Evolutionary conservation across 2,113 vertebrate species (phyloP), one percentile per base, ranked within the genome.

Genomic region (Orientallactaga bullata): DNA sequence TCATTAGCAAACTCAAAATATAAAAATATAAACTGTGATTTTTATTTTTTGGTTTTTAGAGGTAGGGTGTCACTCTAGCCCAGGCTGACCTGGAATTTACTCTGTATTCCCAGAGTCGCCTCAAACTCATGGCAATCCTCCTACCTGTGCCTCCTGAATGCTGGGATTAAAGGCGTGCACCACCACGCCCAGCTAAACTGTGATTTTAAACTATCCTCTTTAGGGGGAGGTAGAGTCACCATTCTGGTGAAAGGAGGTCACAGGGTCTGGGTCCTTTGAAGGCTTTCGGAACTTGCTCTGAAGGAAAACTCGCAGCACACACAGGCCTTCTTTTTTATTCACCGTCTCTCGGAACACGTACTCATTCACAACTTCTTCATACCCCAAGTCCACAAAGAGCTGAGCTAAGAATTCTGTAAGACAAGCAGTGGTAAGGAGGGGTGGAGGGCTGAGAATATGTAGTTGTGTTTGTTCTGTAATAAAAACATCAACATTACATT

Each of bases 311-410:
- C 99, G 97, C 3, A 99, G 98, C 68, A 99, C 99, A 95, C 98
- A 95, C 11, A 99, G 97, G 35, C 99, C 99, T 97, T 99, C 99
- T 95, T 99, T 99, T 96, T 99, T 99, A 87, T 99, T 99, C 87
- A 99, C 98, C 0, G 99, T 99, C 97, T 99, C 99, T 96, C 99
- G 98, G 69, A 99, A 97, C 89, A 99, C 98, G 5, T 99, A 99
- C 80, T 99, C 99, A 32, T 98, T 99, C 35, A 97, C 88, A 35
- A 98, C 95, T 51, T 98, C 97, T 26, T 98, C 97, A 51, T 99
- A 99, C 39, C 99, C 99, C 0, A 96, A 83, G 71, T 97, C 97
- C 24, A 88, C 93, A 95, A 99, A 99, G 91, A 99, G 98, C 92
- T 97, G 97, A 24, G 98, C 98, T 97, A 99, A 97, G 93, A 98